Conservation (phyloP, 2,113 vertebrate genomes). For the Orcinus orca region DNA sequence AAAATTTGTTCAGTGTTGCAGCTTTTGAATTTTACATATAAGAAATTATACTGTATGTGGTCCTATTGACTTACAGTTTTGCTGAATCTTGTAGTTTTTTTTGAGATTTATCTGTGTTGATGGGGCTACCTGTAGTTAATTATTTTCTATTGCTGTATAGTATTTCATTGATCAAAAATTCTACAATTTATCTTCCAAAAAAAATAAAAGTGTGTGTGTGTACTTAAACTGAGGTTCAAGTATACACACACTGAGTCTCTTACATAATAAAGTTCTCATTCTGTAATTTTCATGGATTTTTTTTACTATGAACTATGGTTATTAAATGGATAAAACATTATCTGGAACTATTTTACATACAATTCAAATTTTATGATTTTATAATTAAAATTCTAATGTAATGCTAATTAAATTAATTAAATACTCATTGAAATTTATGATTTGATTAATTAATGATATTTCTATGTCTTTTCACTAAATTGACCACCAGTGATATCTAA, state of each 20-base stretch:
- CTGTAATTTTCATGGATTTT: background rate
- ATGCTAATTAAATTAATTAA: background rate
- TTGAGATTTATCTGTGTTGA: background rate
- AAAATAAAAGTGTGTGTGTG: background rate
- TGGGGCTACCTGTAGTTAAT: background rate
- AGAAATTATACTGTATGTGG: background rate
- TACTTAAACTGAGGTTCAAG: background rate
- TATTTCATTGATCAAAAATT: background rate
- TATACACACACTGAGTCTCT: background rate
- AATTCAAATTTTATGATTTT: constrained; percentile 32
- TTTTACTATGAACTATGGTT: background rate
- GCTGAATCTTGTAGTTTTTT: background rate
- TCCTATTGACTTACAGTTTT: background rate
- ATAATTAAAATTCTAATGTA: background rate
- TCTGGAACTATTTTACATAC: background rate
- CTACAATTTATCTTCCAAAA: background rate
- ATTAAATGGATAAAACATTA: background rate
- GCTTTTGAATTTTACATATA: background rate
- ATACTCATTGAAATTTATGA: background rate
- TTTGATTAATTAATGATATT: background rate
- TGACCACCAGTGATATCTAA: background rate
- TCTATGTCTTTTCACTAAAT: background rate
- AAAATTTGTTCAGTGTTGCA: background rate
- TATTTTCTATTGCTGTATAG: background rate
- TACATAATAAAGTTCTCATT: background rate